Evolutionary conservation across 2,797 vertebrate genomes (phyloP), one percentile per base, ranked within the genome.

Genomic region (Mormyrus hasselquistii): DNA sequence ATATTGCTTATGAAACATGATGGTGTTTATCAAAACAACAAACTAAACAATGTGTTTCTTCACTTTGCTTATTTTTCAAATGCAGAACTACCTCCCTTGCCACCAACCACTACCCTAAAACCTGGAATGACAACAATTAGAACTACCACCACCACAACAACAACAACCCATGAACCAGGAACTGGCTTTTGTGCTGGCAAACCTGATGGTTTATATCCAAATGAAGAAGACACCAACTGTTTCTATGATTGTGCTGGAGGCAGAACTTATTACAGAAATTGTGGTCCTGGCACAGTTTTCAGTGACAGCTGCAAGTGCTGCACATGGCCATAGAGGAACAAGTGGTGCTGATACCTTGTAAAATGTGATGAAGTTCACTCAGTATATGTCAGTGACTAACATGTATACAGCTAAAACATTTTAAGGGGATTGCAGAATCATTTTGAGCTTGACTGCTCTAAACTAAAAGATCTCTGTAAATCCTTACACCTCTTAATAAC

Each of bases 141-240:
- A 69, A 88, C 55, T 52, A 57, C 69, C 50, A 47, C 44, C 5
- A 16, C 50, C 44, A 22, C 59, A 41, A 90, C 88, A 79, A 92
- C 89, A 0, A 92, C 89, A 3, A 44, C 29, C 14, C 76, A 85
- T 12, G 41, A 50, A 16, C 91, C 91, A 4, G 83, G 4, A 44
- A 91, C 86, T 83, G 84, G 57, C 57, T 94, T 94, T 90, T 95
- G 94, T 88, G 34, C 62, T 9, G 50, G 5, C 83, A 93, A 89
- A 90, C 88, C 4, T 0, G 91, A 95, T 14, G 93, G 93, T 50
- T 62, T 91, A 8, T 95, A 94, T 62, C 14, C 49, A 2, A 90
- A 53, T 82, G 53, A 88, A 7, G 29, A 89, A 14, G 47, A 89
- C 0, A 62, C 89, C 3, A 89, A 88, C 86, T 88, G 65, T 0